Percentiles rank a stretch among this genome's conserved stretches.
Evolutionary conservation across 2,888 invertebrate genomes (phyloP).

Genomic region (Lasioglossum morio): DNA sequence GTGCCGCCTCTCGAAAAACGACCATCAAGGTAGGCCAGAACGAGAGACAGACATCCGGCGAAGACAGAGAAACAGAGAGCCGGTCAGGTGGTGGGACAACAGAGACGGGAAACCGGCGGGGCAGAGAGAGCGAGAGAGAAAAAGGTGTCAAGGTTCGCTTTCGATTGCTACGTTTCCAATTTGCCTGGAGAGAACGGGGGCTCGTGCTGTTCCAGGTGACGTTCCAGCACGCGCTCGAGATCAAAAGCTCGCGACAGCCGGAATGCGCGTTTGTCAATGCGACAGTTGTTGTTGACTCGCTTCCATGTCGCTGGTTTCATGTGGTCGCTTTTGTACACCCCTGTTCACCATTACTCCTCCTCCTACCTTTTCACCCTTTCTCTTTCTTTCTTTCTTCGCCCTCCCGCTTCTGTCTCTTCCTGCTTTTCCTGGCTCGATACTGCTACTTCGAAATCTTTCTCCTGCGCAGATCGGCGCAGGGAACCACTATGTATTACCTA

Average conservation of each 20-base stretch:
- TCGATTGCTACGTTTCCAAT: slow-evolving; percentile 77
- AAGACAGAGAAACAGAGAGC: background rate
- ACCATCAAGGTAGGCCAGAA: slow-evolving; percentile 54
- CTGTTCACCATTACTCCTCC: background rate
- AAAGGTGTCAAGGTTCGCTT: slow-evolving; percentile 81
- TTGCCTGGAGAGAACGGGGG: slow-evolving; percentile 59
- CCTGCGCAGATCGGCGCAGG: background rate
- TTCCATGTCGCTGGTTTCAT: slow-evolving; percentile 24
- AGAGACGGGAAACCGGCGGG: background rate
- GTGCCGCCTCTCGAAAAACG: slow-evolving; percentile 74
- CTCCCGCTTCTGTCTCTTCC: background rate
- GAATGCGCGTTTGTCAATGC: slow-evolving; percentile 27
- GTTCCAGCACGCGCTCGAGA: slow-evolving; percentile 35
- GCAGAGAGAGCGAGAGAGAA: slow-evolving; percentile 11
- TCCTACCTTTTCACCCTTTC: background rate
- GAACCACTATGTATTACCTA: background rate
- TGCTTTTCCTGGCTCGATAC: background rate
- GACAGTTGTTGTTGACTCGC: slow-evolving; percentile 31
- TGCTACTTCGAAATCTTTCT: background rate
- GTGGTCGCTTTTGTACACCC: slow-evolving; percentile 18
- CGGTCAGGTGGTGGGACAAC: background rate
- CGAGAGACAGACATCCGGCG: slow-evolving; percentile 7
- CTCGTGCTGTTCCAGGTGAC: slow-evolving; percentile 45
- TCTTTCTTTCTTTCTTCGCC: background rate
- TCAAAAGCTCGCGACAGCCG: slow-evolving; percentile 49